Conservation (phyloP, 2,888 invertebrate genomes). For the Lagria hirta region DNA sequence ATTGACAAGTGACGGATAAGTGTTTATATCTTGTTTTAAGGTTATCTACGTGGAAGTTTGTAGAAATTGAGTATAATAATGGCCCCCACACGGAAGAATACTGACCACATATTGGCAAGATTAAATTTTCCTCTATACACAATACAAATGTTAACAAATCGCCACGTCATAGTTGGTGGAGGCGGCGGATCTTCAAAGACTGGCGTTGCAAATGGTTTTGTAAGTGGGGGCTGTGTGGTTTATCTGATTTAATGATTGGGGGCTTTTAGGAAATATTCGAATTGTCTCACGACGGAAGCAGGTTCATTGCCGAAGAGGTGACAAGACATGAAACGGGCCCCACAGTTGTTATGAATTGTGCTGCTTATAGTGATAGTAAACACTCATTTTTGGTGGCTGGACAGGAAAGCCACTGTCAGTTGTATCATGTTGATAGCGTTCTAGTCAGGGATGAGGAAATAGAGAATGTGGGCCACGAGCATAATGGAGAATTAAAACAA, state of each 20-base stretch:
- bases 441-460: constrained; percentile 54
- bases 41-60: constrained; percentile 49
- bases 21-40: constrained; percentile 32
- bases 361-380: constrained; percentile 71
- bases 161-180: constrained; percentile 94
- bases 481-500: constrained; percentile 55
- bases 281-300: constrained; percentile 78
- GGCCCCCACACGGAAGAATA: constrained; percentile 61
- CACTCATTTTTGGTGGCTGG: constrained; percentile 83
- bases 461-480: constrained; percentile 51
- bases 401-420: constrained; percentile 87
- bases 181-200: constrained; percentile 97
- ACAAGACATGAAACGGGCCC: constrained; percentile 86
- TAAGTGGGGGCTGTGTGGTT: no score
- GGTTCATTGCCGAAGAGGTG: constrained; percentile 84
- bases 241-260: constrained; percentile 1
- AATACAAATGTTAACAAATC: constrained; percentile 84
- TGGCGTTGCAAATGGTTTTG: constrained; percentile 96
- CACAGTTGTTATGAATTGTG: constrained; percentile 90
- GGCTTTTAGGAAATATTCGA: constrained; percentile 86
- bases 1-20: neutral
- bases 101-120: constrained; percentile 76
- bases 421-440: constrained; percentile 69
- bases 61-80: constrained; percentile 51
- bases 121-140: constrained; percentile 94